phyloP scores from a whole-genome alignment of 1,140 invertebrate species.

The Pentalonia nigronervosa region DNA sequence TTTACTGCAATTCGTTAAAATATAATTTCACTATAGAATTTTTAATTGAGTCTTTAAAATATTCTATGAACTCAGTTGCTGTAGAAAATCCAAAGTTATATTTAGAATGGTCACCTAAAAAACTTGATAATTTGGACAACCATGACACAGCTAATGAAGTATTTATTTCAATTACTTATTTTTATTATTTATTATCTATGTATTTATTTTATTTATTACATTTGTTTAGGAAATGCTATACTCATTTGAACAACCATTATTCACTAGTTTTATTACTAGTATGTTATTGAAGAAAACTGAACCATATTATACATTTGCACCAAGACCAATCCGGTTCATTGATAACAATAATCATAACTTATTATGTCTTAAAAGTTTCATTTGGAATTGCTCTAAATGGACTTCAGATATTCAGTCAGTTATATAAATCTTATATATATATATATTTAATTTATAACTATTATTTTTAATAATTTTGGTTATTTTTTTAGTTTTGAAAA shows the following conservation, averaged over 20 bases:
- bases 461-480: neutral
- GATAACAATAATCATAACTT: constrained; percentile 35
- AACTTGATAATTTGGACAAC: neutral
- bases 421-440: neutral
- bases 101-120: constrained; percentile 20
- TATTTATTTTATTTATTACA: neutral
- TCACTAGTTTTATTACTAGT: constrained; percentile 37
- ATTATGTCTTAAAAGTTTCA: constrained; percentile 6
- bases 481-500: constrained; percentile 37
- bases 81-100: constrained; percentile 22
- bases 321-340: constrained; percentile 22
- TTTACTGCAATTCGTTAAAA: constrained; percentile 30
- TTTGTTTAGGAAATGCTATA: constrained; percentile 31
- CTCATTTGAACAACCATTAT: constrained; percentile 54
- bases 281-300: constrained; percentile 43
- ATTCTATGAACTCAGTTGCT: constrained; percentile 42
- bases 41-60: constrained; percentile 36
- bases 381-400: constrained; percentile 27
- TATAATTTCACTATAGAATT: neutral
- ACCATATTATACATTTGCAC: constrained; percentile 32
- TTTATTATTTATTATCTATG: neutral
- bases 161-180: neutral
- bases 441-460: neutral
- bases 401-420: constrained; percentile 45
- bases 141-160: neutral